These are phyloP conservation scores for Torymus tubicola DNA, from an alignment of 2,888 invertebrate species.

Conservation along the genomic window DNA sequence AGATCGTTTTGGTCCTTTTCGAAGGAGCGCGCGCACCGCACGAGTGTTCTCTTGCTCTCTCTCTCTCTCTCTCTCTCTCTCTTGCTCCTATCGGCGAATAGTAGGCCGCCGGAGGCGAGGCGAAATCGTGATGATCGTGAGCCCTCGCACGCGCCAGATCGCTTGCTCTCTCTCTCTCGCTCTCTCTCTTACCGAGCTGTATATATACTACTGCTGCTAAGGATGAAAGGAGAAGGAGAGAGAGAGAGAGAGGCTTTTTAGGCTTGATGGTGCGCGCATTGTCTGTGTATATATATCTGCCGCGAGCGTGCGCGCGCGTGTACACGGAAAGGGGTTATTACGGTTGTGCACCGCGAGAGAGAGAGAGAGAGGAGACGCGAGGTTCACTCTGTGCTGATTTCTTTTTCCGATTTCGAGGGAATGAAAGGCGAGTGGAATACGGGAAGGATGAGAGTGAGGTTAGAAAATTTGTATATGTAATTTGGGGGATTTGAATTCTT, in stretches of 20 bases:
- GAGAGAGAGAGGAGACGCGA: constrained; percentile 16
- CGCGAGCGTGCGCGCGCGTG: constrained; percentile 1
- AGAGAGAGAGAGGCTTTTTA: constrained; percentile 21
- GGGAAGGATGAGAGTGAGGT: too few relatives aligned
- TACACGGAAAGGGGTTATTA: background rate
- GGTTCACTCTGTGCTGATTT: background rate
- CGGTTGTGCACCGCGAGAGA: background rate
- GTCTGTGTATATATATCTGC: background rate
- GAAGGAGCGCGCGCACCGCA: background rate
- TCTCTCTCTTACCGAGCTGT: too few relatives aligned
- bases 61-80: too few relatives aligned
- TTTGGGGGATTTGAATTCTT: too few relatives aligned
- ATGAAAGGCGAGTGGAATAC: too few relatives aligned
- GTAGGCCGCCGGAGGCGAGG: constrained; percentile 48
- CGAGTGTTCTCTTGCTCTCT: too few relatives aligned
- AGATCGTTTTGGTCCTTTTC: constrained; percentile 30
- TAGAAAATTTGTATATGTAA: too few relatives aligned
- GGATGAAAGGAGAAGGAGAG: constrained; percentile 1
- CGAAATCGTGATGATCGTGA: constrained; percentile 50
- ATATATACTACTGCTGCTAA: too few relatives aligned
- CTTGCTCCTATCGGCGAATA: constrained; percentile 39
- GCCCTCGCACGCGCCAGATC: background rate
- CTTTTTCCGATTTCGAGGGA: constrained; percentile 11
- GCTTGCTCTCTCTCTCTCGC: constrained; percentile 1
- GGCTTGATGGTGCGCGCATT: constrained; percentile 8